Evolutionary conservation across 2,113 vertebrate species (phyloP), one percentile per base, ranked within the genome.

Genomic region (Enhydra lutris): DNA sequence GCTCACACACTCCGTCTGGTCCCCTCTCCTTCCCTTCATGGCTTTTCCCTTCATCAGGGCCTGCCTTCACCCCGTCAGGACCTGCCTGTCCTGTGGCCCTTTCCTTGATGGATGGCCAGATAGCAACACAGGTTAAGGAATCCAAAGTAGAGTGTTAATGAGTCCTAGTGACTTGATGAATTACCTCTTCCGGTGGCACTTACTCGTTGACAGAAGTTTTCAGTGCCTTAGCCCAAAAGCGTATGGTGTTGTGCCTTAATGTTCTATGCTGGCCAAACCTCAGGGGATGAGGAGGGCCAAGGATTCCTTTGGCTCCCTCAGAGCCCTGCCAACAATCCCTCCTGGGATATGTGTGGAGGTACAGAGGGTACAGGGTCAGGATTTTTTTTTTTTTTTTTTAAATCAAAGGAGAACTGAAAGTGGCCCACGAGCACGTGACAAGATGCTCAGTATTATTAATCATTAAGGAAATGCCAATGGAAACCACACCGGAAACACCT

Each of bases 171-270:
- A 73, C 21, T 52, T 80, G 82, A 67, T 31, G 39, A 47, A 34
- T 76, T 79, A 50, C 36, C 45, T 93, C 20, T 65, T 87, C 26
- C 0, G 18, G 50, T 65, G 36, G 36, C 42, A 3, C 14, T 69
- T 85, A 14, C 3, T 39, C 1, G 4, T 11, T 9, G 29, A 47
- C 42, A 45, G 69, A 65, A 23, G 29, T 90, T n/a, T 31, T 9
- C 31, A 21, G 1, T 24, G 57, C 65, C 42, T 39, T n/a, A 52
- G 83, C 65, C 47, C 42, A 45, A 3, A 11, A 59, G 45, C 42
- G 21, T 21, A 5, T 1, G 0, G 29, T 18, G 7, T 1, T 65
- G 7, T 82, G 10, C 10, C 0, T 15, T 8, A 31, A 12, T 34
- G 89, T 13, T 61, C 39, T 4, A 10, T 76, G 85, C 71, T 61